Evolutionary conservation across 2,797 vertebrate genomes (phyloP), one percentile per base, ranked within the genome.

Genomic region (Syngnathus rostellatus): DNA sequence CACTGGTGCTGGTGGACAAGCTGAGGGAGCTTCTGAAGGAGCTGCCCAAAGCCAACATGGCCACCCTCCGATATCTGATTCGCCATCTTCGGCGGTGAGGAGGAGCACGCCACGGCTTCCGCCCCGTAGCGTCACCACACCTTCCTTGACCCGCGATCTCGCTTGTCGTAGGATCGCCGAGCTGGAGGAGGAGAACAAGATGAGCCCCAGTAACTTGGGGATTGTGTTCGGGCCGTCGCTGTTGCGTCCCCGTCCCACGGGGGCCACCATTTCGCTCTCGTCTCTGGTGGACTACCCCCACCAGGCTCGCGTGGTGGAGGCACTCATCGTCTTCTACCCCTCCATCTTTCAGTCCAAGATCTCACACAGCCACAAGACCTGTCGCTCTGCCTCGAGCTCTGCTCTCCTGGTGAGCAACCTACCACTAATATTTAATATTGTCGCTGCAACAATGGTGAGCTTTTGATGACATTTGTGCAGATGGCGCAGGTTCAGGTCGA

Each of bases 211-310:
- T 81, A 99, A 98, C 85, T 80, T 99, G 77, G 97, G 96, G 58
- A 98, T 99, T 0, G 94, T 99, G 64, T 99, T 99, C 0, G 97
- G 97, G 2, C 97, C 97, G 0, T 96, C 96, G 0, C 83, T 99
- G 79, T 95, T 99, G 90, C 92, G 96, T 0, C 97, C 97, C 0
- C 90, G 95, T 46, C 97, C 95, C 11, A 95, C 94, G 0, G 94
- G 95, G 0, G 96, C 96, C 81, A 98, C 95, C 0, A 91, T 97
- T 54, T 99, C 97, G 5, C 86, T 99, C 58, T 99, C 97, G 10
- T 99, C 97, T 0, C 87, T 99, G 83, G 97, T 98, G 0, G 97
- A 99, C 75, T 99, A 99, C 72, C 97, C 97, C 0, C 94, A 97
- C 74, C 97, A 99, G 81, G 97, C 97, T 1, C 93, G 95, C 31